Base-by-base conservation (phyloP, 2,888 invertebrate species). In the Tethea ocularis region DNA sequence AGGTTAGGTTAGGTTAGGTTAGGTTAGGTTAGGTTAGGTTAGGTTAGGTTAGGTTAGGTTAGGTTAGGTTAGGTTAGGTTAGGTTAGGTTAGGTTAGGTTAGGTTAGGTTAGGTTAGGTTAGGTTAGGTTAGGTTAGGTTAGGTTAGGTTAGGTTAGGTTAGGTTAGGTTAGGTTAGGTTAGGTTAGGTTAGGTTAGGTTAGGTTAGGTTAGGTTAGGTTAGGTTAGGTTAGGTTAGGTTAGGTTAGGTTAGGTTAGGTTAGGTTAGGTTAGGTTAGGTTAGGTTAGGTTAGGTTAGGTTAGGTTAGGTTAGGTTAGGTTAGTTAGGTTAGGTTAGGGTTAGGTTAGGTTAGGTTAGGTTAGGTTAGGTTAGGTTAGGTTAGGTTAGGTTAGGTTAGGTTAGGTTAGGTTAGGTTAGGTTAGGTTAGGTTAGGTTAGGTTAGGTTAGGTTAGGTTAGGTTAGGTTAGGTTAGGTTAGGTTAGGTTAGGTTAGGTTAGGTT, bases 191-290 rank as follows among this genome's bases (percentile, higher is more conserved):
- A 62, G 62, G 58, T 62, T 61, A 61, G 60, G 60, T 64, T 65
- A 62, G 62, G 62, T 62, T 60, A 57, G 60, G 58, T 58, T 62
- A 62, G 58, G 60, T 62, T 60, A 57, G 60, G 60, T 60, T 60
- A 60, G 60, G 60, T 60, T 60, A 60, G 60, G 60, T 60, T 60
- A 57, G 60, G 60, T 60, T 58, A 58, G 54, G 52, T 59, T 57
- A 63, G 63, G 63, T 63, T 63, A 64, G 63, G 63, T 66, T 66
- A 62, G 65, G 65, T 66, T 66, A 64, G 63, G 64, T 63, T 63
- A 61, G 63, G 64, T 60, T 64, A 60, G 63, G 66, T 64, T 66
- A 63, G 66, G 66, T 66, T 66, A 63, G 66, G 66, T 66, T 23
- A 61, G 61, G 61, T 63, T 62, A 62, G 62, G 62, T 62, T 56